These are phyloP conservation scores for Phania funesta DNA, from an alignment of 2,888 invertebrate species.

Conservation along the genomic window DNA sequence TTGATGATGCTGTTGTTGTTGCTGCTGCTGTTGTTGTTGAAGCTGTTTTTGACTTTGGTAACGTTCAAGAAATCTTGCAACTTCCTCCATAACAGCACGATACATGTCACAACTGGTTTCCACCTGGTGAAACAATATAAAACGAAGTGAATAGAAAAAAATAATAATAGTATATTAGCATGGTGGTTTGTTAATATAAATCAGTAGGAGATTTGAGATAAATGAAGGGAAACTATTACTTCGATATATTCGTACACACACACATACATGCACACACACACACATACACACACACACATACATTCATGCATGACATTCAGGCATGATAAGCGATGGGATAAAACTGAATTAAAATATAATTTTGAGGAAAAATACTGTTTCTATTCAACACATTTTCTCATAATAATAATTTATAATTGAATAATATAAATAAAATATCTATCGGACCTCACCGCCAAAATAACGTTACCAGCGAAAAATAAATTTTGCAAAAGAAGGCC, in stretches of 20 bases:
- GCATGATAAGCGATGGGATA: constrained; percentile 22
- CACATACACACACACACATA: neutral
- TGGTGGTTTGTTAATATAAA: constrained; percentile 58
- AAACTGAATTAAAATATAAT: neutral
- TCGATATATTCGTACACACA: neutral
- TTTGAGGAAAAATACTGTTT: constrained; percentile 17
- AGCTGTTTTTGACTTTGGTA: constrained; percentile 74
- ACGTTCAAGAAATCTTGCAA: constrained; percentile 84
- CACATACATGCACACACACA: neutral
- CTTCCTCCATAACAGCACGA: constrained; percentile 85
- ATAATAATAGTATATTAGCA: constrained; percentile 31
- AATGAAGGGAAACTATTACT: constrained; percentile 18
- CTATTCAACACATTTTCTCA: neutral
- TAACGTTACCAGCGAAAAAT: too few relatives aligned
- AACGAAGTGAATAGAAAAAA: constrained; percentile 50
- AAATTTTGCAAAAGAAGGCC: too few relatives aligned
- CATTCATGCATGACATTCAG: constrained; percentile 16
- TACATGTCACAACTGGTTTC: constrained; percentile 86
- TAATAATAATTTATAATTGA: constrained; percentile 1
- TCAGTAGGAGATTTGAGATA: constrained; percentile 53
- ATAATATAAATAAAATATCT: too few relatives aligned
- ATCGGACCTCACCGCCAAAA: too few relatives aligned
- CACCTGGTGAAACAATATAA: constrained; percentile 80
- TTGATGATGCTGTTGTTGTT: constrained; percentile 66
- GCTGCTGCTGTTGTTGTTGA: constrained; percentile 69